phyloP scores from a whole-genome alignment of 2,113 vertebrate species.

The Glaucidium brasilianum region DNA sequence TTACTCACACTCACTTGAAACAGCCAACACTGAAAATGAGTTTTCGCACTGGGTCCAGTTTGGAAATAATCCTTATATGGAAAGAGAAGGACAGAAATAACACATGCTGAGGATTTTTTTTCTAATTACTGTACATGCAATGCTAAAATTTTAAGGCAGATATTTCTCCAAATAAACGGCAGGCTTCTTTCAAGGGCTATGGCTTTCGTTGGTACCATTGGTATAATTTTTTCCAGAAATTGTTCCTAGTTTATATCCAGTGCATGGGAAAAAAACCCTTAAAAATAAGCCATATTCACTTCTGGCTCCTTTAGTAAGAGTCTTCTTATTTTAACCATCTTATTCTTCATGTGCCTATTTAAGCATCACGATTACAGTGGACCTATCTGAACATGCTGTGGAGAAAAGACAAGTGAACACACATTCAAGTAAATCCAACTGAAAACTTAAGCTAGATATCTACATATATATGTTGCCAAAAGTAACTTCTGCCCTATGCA shows the following conservation, averaged over 20 bases:
- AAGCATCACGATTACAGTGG: not conserved
- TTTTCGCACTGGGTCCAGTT: not conserved
- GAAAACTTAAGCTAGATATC: not conserved
- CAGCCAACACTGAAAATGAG: not conserved
- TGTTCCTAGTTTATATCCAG: not conserved
- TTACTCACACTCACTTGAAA: constrained; percentile 14
- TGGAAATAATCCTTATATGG: not conserved
- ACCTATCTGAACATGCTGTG: not conserved
- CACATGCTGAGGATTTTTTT: not conserved
- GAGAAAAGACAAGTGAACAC: not conserved
- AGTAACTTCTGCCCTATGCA: not conserved
- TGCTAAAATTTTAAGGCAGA: not conserved
- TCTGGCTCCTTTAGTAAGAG: not conserved
- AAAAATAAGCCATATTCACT: not conserved
- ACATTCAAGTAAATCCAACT: not conserved
- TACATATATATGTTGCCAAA: not conserved
- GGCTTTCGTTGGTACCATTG: not conserved
- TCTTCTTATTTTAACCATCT: not conserved
- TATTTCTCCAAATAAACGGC: not conserved
- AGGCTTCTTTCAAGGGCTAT: not conserved
- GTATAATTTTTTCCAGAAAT: not conserved
- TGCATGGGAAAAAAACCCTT: not conserved
- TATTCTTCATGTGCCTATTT: not conserved
- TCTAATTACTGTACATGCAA: not conserved
- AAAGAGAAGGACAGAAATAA: constrained; percentile 8